These are phyloP conservation scores for Xenentodon cancila DNA, from an alignment of 2,797 vertebrate genomes.

Conservation along the genomic window DNA sequence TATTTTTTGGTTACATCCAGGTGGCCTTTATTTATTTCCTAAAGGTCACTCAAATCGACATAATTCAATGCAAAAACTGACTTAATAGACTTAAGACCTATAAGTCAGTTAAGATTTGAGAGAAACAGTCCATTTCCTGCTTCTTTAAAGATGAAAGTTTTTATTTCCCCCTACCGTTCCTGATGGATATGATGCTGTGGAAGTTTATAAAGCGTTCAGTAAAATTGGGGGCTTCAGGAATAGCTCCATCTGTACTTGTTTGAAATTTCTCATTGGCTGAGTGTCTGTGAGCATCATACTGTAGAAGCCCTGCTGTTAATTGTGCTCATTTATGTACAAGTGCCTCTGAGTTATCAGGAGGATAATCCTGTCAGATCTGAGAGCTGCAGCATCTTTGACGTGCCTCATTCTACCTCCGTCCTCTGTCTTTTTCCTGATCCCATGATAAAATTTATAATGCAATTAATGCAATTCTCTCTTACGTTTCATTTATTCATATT, in stretches of 20 bases:
- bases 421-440: conserved; percentile 14
- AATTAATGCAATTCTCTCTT: conserved; percentile 4
- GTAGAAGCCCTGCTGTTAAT: conserved; percentile 43
- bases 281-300: conserved; percentile 31
- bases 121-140: conserved; percentile 12
- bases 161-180: conserved; percentile 9
- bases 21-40: not conserved
- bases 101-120: no score
- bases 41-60: conserved; percentile 22
- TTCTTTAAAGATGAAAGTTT: conserved; percentile 4
- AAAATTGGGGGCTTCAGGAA: conserved; percentile 15
- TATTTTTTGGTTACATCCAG: not conserved
- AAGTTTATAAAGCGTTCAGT: conserved; percentile 10
- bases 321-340: conserved; percentile 49
- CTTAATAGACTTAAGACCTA: no score
- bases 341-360: conserved; percentile 40
- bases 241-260: conserved; percentile 39
- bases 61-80: not conserved
- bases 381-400: conserved; percentile 10
- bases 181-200: conserved; percentile 5
- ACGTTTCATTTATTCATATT: conserved; percentile 26
- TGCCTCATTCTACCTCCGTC: conserved; percentile 19
- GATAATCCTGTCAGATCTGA: conserved; percentile 40
- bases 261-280: conserved; percentile 26
- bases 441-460: conserved; percentile 51